Evolutionary conservation across 1,140 invertebrate species (phyloP).

Genomic region (Cephus cinctus): DNA sequence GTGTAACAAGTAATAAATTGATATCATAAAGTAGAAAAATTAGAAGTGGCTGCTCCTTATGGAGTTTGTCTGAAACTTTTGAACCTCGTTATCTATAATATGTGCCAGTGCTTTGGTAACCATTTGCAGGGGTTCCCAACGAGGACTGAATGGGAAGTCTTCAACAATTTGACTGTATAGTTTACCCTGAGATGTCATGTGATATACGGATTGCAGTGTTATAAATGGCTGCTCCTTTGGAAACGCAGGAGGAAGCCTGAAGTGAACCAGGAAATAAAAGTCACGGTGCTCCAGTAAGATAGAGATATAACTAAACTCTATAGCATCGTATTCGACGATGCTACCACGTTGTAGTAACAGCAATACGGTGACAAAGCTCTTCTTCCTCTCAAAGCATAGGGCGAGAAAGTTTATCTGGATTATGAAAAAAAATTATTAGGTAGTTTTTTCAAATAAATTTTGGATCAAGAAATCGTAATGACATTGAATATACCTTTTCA

Average conservation of each 20-base stretch:
- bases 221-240: constrained; percentile 33
- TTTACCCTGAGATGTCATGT: constrained; percentile 21
- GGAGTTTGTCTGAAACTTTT: constrained; percentile 14
- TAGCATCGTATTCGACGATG: constrained; percentile 36
- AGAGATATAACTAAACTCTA: constrained; percentile 23
- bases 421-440: not conserved
- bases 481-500: constrained; percentile 49
- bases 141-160: constrained; percentile 20
- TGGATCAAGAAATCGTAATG: not conserved
- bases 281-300: constrained; percentile 26
- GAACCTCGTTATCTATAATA: constrained; percentile 16
- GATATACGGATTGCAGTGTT: constrained; percentile 35
- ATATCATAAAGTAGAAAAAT: constrained; percentile 1
- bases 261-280: constrained; percentile 29
- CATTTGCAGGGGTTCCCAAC: constrained; percentile 17
- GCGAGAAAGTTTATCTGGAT: constrained; percentile 29
- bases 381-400: constrained; percentile 21
- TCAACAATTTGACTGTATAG: constrained; percentile 6
- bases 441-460: not conserved
- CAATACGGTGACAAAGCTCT: constrained; percentile 21
- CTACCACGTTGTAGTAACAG: constrained; percentile 13
- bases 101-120: constrained; percentile 11
- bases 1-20: not conserved
- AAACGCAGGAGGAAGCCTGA: constrained; percentile 32
- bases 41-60: constrained; percentile 4